Percentiles rank a stretch among this genome's conserved stretches.
Conservation (phyloP, 1,140 invertebrate genomes). For the Eulimnadia texana region DNA sequence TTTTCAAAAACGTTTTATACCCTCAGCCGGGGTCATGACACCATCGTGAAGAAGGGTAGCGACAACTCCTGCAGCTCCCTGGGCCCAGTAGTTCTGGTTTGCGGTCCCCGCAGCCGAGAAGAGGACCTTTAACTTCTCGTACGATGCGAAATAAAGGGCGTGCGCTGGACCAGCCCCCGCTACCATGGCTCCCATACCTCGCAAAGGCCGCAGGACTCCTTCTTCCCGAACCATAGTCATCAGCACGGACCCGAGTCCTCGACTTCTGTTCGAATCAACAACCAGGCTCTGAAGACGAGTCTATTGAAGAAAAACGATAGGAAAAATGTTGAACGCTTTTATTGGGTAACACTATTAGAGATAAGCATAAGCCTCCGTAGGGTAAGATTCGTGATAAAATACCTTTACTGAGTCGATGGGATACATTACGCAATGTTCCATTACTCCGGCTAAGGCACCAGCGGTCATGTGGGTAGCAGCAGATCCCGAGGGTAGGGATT, state of each 20-base stretch:
- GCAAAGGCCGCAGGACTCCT: conserved; percentile 73
- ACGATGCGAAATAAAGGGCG: conserved; percentile 96
- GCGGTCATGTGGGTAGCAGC: conserved; percentile 83
- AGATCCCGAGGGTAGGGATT: conserved; percentile 58
- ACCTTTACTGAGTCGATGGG: conserved; percentile 94
- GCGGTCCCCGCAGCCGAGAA: conserved; percentile 38
- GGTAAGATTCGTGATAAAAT: conserved; percentile 2
- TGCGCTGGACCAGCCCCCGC: conserved; percentile 93
- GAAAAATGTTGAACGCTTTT: not conserved
- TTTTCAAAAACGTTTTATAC: conserved; percentile 35
- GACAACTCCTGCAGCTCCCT: conserved; percentile 38
- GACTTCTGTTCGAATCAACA: conserved; percentile 51
- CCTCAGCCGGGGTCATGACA: conserved; percentile 97
- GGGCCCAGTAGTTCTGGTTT: conserved; percentile 50
- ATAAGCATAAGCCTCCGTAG: not conserved
- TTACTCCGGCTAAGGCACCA: conserved; percentile 87
- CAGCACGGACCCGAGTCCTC: conserved; percentile 58
- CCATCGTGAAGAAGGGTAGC: conserved; percentile 94
- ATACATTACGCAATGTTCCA: conserved; percentile 98
- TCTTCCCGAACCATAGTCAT: conserved; percentile 78
- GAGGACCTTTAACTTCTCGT: conserved; percentile 80
- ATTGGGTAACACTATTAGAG: not conserved
- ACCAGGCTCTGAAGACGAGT: conserved; percentile 90
- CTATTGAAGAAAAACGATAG: conserved; percentile 40
- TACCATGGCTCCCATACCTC: conserved; percentile 85